phyloP scores from a whole-genome alignment of 2,113 vertebrate genomes.

The Anoplopoma fimbria region DNA sequence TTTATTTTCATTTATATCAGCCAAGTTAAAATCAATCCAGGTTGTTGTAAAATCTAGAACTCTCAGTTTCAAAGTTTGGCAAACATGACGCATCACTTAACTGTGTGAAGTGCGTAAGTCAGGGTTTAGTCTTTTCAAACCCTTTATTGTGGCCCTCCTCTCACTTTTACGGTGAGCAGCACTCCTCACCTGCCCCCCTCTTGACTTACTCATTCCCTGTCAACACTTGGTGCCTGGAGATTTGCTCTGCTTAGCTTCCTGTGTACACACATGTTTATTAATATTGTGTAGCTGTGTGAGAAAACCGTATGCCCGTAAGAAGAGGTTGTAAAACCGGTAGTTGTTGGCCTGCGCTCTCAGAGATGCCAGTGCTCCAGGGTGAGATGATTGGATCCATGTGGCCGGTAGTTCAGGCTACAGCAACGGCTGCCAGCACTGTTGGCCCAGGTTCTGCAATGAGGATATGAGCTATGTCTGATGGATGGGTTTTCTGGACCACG shows the following conservation, averaged over 20 bases:
- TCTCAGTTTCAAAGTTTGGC: slow-evolving; percentile 8
- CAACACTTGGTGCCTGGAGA: slow-evolving; percentile 59
- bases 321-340: slow-evolving; percentile 72
- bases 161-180: slow-evolving; percentile 39
- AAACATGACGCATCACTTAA: slow-evolving; percentile 27
- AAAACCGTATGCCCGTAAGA: slow-evolving; percentile 62
- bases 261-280: slow-evolving; percentile 70
- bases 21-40: slow-evolving; percentile 5
- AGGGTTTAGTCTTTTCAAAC: slow-evolving; percentile 10
- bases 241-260: slow-evolving; percentile 58
- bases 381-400: slow-evolving; percentile 76
- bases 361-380: slow-evolving; percentile 78
- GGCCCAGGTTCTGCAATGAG: slow-evolving; percentile 69
- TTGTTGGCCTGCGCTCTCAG: slow-evolving; percentile 71
- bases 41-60: not conserved
- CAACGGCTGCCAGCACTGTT: slow-evolving; percentile 81
- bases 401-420: slow-evolving; percentile 68
- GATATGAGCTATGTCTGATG: slow-evolving; percentile 79
- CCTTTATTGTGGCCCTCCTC: slow-evolving; percentile 37
- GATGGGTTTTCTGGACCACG: slow-evolving; percentile 66
- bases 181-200: slow-evolving; percentile 60
- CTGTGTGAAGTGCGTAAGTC: slow-evolving; percentile 20
- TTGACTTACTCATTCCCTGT: slow-evolving; percentile 47
- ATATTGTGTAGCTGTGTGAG: slow-evolving; percentile 68
- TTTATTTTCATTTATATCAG: not conserved